A percentile compares a stretch with the other conserved stretches of the same genome.
Evolutionary conservation across 2,113 vertebrate genomes (phyloP).

Genomic region (Ophiodon elongatus): DNA sequence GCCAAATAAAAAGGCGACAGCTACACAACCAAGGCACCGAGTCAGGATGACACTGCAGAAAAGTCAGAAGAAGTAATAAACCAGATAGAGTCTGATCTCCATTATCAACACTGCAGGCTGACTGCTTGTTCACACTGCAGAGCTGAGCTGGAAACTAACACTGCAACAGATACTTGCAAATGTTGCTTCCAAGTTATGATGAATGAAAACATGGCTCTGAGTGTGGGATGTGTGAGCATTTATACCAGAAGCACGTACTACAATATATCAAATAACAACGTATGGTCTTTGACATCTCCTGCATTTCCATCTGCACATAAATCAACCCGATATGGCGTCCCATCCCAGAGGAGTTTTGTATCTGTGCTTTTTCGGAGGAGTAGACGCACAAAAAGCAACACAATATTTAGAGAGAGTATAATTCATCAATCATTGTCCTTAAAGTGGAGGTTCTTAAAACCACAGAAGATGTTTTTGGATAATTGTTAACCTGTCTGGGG

Average conservation of each 20-base stretch:
- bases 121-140: neutral
- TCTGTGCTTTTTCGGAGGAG: neutral
- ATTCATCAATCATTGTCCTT: slow-evolving; percentile 59
- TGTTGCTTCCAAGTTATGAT: neutral
- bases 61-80: slow-evolving; percentile 4
- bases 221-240: neutral
- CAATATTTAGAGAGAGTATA: slow-evolving; percentile 24
- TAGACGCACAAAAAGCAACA: neutral
- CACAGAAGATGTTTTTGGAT: slow-evolving; percentile 50
- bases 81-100: slow-evolving; percentile 15
- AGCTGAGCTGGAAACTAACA: neutral
- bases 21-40: neutral
- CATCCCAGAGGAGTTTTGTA: neutral
- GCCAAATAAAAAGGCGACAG: neutral
- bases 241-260: too few relatives aligned
- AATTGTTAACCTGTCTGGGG: slow-evolving; percentile 64
- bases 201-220: neutral
- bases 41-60: slow-evolving; percentile 14
- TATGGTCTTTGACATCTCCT: neutral
- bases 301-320: neutral
- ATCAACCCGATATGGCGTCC: neutral
- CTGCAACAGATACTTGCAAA: neutral
- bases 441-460: slow-evolving; percentile 50
- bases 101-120: neutral
- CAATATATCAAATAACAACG: neutral